These are phyloP conservation scores for Sus cebifrons DNA, from an alignment of 2,797 vertebrate species.

Conservation along the genomic window DNA sequence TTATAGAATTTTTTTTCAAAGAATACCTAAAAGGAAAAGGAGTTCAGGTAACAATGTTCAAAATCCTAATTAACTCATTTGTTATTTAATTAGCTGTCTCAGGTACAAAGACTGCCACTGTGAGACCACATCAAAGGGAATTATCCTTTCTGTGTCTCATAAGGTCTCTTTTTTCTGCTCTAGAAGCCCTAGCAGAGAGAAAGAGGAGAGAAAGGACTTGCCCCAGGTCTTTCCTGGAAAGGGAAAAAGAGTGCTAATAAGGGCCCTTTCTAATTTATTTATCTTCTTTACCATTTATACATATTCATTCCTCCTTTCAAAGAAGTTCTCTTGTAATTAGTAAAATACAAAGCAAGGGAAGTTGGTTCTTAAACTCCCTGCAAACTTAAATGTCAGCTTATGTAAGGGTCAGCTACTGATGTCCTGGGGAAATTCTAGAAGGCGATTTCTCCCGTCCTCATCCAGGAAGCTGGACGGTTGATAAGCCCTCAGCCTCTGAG, in stretches of 20 bases:
- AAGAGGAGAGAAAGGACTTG: background rate
- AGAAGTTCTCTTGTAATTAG: background rate
- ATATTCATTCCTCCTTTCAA: background rate
- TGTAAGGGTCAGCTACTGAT: background rate
- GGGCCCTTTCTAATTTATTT: background rate
- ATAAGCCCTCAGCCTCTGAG: background rate
- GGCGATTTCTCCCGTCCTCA: background rate
- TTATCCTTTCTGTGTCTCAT: background rate
- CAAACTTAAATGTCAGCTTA: background rate
- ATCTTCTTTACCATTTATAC: background rate
- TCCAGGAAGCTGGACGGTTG: background rate
- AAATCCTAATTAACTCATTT: constrained; percentile 22
- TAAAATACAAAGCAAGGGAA: constrained; percentile 6
- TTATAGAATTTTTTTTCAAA: background rate
- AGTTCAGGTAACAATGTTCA: background rate
- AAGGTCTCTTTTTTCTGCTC: background rate
- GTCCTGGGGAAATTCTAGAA: background rate
- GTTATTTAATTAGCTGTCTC: constrained; percentile 35
- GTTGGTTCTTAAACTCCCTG: background rate
- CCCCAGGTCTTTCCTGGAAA: background rate
- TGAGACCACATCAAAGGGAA: background rate
- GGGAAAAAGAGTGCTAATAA: background rate
- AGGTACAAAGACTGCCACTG: background rate
- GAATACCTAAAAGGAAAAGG: background rate
- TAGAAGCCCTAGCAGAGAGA: background rate